These are phyloP conservation scores for Megalopta genalis DNA, from an alignment of 1,140 invertebrate genomes.

Conservation along the genomic window DNA sequence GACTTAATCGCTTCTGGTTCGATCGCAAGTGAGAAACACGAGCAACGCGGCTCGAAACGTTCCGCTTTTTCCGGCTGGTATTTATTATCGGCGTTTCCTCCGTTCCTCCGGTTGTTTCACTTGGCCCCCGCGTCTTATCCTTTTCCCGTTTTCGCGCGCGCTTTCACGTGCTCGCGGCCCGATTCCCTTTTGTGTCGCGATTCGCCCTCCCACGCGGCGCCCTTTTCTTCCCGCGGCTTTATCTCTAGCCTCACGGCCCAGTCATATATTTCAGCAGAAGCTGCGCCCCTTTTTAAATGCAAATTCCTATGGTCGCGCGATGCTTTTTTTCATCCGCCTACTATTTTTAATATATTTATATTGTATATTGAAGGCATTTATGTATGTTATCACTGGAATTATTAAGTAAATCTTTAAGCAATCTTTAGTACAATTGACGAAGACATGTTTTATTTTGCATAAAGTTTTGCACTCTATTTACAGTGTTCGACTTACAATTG, in stretches of 20 bases:
- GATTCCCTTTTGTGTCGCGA: background rate
- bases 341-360: slow-evolving; percentile 7
- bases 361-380: too few relatives aligned
- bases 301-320: slow-evolving; percentile 48
- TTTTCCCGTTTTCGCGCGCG: background rate
- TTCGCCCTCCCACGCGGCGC: background rate
- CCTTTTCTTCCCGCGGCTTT: slow-evolving; percentile 33
- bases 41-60: too few relatives aligned
- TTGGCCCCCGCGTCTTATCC: slow-evolving; percentile 4
- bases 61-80: too few relatives aligned
- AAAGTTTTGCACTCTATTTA: too few relatives aligned
- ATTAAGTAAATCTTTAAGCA: too few relatives aligned
- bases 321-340: slow-evolving; percentile 26
- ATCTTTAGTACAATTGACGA: too few relatives aligned
- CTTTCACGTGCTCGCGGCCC: slow-evolving; percentile 2
- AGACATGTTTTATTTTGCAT: too few relatives aligned
- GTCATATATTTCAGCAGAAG: slow-evolving; percentile 54
- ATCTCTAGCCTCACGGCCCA: slow-evolving; percentile 32
- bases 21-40: too few relatives aligned
- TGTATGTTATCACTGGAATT: too few relatives aligned
- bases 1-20: too few relatives aligned
- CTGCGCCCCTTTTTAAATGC: slow-evolving; percentile 59
- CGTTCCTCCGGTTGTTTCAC: background rate
- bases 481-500: background rate
- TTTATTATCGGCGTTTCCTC: background rate